Evolutionary conservation across 92 coral and sea anemone genomes (phyloP).

Genomic region (Metridium senile): DNA sequence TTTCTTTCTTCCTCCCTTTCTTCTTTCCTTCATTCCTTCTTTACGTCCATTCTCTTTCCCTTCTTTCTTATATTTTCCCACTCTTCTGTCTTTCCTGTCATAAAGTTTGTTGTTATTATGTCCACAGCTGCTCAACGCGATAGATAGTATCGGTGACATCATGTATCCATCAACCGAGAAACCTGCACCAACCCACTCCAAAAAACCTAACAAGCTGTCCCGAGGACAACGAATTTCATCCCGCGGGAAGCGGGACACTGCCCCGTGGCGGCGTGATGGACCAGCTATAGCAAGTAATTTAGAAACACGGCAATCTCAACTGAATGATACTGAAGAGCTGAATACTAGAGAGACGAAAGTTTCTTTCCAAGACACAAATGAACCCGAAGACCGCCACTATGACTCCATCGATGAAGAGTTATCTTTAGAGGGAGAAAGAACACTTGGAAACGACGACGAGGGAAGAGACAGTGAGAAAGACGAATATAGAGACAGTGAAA

Average conservation of each 20-base stretch:
- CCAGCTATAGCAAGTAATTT: neutral
- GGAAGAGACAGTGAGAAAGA: neutral
- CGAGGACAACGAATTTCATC: conserved; percentile 21
- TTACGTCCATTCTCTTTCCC: neutral
- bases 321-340: conserved; percentile 1
- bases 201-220: conserved; percentile 11
- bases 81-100: neutral
- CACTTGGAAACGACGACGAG: neutral
- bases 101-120: neutral
- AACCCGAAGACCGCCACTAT: neutral
- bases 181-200: neutral
- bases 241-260: conserved; percentile 30
- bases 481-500: neutral
- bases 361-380: conserved; percentile 14
- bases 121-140: conserved; percentile 61
- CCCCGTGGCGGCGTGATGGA: conserved; percentile 54
- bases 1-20: neutral
- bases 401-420: conserved; percentile 4
- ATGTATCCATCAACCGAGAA: conserved; percentile 41
- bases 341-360: conserved; percentile 7
- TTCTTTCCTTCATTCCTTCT: neutral
- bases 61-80: too few species aligned
- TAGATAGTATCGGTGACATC: conserved; percentile 64
- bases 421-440: neutral
- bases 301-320: too few species aligned